Conservation (phyloP, 2,113 vertebrate genomes). For the Narcine bancroftii region DNA sequence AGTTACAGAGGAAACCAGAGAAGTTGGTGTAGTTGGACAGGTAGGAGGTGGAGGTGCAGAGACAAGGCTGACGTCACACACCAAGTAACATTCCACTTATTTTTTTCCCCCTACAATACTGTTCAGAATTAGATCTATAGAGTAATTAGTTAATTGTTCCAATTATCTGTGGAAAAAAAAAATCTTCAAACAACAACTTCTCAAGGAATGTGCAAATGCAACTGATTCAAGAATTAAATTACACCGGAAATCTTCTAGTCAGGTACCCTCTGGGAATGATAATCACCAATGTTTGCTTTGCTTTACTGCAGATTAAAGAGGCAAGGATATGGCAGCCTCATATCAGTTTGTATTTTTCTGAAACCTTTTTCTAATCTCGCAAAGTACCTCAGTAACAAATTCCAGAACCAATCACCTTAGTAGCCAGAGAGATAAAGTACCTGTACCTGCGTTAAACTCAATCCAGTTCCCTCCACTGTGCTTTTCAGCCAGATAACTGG, state of each 20-base stretch:
- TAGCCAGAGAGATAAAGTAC: not conserved
- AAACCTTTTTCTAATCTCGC: not conserved
- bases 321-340: not conserved
- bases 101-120: not conserved
- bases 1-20: not conserved
- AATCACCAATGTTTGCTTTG: not conserved
- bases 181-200: not conserved
- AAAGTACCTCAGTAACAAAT: not conserved
- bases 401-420: not conserved
- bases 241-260: not conserved
- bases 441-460: not conserved
- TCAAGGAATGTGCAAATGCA: no score
- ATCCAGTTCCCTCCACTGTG: not conserved
- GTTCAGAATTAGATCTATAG: not conserved
- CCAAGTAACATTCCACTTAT: not conserved
- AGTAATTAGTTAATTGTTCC: not conserved
- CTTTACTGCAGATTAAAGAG: not conserved
- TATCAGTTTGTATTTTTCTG: not conserved
- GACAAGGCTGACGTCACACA: not conserved
- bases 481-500: not conserved
- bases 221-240: not conserved
- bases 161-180: not conserved
- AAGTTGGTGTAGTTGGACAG: not conserved
- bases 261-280: not conserved
- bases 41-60: not conserved